Evolutionary conservation across 2,888 invertebrate genomes (phyloP).

Genomic region (Drosophila eohydei): DNA sequence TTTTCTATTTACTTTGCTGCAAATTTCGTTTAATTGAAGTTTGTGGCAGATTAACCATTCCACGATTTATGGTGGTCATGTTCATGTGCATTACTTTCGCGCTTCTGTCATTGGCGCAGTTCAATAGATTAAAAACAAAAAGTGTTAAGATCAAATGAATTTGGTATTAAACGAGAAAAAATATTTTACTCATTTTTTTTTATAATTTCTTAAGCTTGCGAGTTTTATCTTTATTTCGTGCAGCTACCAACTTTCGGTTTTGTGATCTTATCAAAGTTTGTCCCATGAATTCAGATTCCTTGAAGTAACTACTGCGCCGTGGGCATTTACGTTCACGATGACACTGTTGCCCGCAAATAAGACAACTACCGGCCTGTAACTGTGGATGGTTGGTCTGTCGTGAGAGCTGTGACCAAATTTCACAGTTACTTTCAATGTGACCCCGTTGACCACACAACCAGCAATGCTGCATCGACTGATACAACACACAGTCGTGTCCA

Average conservation of each 20-base stretch:
- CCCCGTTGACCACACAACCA: slow-evolving; percentile 82
- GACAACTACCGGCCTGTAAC: slow-evolving; percentile 23
- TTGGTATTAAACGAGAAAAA: slow-evolving; percentile 49
- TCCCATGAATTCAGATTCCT: slow-evolving; percentile 57
- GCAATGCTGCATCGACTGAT: slow-evolving; percentile 82
- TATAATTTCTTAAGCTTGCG: not conserved
- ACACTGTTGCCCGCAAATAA: slow-evolving; percentile 45
- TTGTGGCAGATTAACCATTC: slow-evolving; percentile 66
- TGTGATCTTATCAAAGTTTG: slow-evolving; percentile 25
- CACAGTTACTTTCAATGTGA: slow-evolving; percentile 82
- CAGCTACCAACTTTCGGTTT: not conserved
- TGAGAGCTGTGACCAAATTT: slow-evolving; percentile 36
- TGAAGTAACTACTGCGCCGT: slow-evolving; percentile 49
- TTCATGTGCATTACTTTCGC: slow-evolving; percentile 29
- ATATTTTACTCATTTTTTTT: slow-evolving; percentile 1
- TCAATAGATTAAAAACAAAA: slow-evolving; percentile 39
- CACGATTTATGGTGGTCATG: slow-evolving; percentile 78
- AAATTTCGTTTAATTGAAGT: slow-evolving; percentile 21
- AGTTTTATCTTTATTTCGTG: not conserved
- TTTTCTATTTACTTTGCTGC: slow-evolving; percentile 50
- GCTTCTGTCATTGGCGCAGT: slow-evolving; percentile 15
- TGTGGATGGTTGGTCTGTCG: not conserved
- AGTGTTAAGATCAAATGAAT: slow-evolving; percentile 69
- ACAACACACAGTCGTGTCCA: slow-evolving; percentile 86
- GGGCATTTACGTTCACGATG: slow-evolving; percentile 57